Conservation (phyloP, 2,888 invertebrate genomes). For the Chrysolina oricalcia region DNA sequence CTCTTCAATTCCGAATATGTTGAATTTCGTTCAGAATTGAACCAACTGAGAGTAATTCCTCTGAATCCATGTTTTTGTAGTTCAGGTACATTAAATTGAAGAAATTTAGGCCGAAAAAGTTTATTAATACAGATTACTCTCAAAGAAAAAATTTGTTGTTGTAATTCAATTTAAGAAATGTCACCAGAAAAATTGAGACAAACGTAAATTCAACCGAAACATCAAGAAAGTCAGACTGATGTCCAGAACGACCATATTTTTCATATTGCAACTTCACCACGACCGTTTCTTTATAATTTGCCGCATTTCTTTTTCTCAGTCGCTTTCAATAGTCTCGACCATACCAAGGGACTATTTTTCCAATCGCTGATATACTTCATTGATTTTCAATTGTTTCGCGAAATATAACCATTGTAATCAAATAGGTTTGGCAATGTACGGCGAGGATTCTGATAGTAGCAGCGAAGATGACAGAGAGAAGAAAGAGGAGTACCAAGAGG, state of each 20-base stretch:
- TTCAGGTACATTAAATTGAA: too few species aligned
- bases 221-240: too few species aligned
- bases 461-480: conserved; percentile 71
- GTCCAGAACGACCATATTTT: not conserved
- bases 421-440: conserved; percentile 88
- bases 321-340: not conserved
- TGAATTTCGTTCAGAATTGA: too few species aligned
- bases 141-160: too few species aligned
- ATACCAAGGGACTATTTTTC: not conserved
- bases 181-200: too few species aligned
- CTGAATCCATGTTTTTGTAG: too few species aligned
- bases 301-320: not conserved
- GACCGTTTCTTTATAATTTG: not conserved
- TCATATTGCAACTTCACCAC: conserved; percentile 13
- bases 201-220: not conserved
- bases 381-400: conserved; percentile 3
- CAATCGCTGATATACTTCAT: not conserved
- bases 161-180: too few species aligned
- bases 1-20: too few species aligned
- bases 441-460: conserved; percentile 78
- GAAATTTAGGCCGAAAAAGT: too few species aligned
- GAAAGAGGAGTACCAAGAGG: conserved; percentile 64
- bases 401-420: conserved; percentile 16
- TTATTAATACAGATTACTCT: too few species aligned
- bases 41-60: too few species aligned